Evolutionary conservation across 2,797 vertebrate genomes (phyloP).

Genomic region (Sylvia borin): DNA sequence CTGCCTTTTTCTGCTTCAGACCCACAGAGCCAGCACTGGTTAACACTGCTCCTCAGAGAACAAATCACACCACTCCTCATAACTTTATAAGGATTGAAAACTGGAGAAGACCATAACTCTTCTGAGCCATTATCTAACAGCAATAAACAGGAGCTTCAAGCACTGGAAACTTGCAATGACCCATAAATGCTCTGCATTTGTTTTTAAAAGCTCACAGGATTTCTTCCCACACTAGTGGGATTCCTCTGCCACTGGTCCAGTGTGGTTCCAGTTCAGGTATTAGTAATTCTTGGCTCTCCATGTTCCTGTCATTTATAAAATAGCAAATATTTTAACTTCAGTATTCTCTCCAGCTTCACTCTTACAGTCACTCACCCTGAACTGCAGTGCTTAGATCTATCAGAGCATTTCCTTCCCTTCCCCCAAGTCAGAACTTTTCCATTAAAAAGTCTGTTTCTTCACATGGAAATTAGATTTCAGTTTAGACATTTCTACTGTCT

Average conservation of each 20-base stretch:
- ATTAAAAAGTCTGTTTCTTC: not conserved
- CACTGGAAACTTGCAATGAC: not conserved
- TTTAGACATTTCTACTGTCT: not conserved
- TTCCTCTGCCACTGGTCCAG: not conserved
- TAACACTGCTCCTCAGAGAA: not conserved
- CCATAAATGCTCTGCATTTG: not conserved
- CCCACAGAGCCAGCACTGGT: not conserved
- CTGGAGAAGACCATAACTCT: slow-evolving; percentile 5
- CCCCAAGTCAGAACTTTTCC: not conserved
- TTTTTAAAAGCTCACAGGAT: not conserved
- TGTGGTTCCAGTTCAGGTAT: not conserved
- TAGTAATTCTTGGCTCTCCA: not conserved
- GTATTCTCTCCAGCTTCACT: not conserved
- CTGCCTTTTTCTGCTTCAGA: not conserved
- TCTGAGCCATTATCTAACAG: slow-evolving; percentile 7
- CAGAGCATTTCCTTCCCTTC: not conserved
- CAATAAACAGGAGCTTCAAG: slow-evolving; percentile 31
- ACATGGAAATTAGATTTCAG: not conserved
- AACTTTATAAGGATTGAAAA: slow-evolving; percentile 60
- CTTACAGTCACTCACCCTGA: not conserved
- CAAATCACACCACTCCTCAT: not conserved
- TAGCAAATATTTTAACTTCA: not conserved
- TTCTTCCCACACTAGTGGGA: not conserved
- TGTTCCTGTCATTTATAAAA: not conserved
- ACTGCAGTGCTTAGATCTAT: not conserved